Percentiles rank a stretch among this genome's conserved stretches.
Conservation (phyloP, 92 coral and sea anemone genomes). For the Porites lobata region DNA sequence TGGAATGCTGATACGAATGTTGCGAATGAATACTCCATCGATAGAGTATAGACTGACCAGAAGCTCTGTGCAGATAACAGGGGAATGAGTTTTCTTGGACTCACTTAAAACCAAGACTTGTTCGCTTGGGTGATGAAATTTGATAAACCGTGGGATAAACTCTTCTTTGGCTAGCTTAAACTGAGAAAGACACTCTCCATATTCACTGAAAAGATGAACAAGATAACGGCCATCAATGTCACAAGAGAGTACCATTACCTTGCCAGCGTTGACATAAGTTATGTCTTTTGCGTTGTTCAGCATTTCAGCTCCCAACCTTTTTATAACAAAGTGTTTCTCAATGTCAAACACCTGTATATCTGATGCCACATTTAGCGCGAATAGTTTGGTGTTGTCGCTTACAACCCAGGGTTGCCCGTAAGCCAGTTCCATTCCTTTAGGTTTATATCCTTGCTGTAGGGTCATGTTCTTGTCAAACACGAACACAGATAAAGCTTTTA, state of each 20-base stretch:
- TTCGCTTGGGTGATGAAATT: not conserved
- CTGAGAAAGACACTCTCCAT: not conserved
- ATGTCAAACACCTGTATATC: conserved; percentile 15
- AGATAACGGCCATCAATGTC: not conserved
- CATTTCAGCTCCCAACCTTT: conserved; percentile 11
- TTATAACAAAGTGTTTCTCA: conserved; percentile 13
- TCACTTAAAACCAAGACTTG: not conserved
- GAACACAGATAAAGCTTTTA: not conserved
- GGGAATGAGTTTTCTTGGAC: not conserved
- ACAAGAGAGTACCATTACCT: not conserved
- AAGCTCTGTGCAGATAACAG: not conserved
- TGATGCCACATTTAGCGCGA: not conserved
- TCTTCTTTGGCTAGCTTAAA: not conserved
- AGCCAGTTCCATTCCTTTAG: not conserved
- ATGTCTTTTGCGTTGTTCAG: not conserved
- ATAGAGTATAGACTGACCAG: not conserved
- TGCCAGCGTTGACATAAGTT: conserved; percentile 25
- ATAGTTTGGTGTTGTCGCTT: not conserved
- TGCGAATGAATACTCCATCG: not conserved
- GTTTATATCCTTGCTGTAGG: not conserved
- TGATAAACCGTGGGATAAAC: not conserved
- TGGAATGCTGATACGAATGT: not conserved
- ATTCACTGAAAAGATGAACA: not conserved
- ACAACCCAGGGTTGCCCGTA: not conserved
- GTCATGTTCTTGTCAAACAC: not conserved